Evolutionary conservation across 2,888 invertebrate genomes (phyloP), one percentile per base, ranked within the genome.

Genomic region (Drosophila melanosoma): DNA sequence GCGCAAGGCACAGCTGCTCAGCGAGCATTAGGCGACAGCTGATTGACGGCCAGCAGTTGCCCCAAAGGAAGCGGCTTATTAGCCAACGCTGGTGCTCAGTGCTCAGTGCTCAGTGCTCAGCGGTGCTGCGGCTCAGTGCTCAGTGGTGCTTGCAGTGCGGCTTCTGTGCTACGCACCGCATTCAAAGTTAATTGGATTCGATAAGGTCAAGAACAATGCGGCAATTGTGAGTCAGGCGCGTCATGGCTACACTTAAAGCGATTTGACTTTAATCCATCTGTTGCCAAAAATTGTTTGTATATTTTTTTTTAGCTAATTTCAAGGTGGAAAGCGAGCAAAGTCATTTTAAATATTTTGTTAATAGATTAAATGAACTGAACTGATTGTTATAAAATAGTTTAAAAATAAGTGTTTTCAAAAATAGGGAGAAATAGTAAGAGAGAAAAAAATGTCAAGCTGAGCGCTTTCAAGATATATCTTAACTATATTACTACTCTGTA

Each of bases 51-150:
- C 49, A 51, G 53, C 32, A 62, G 58, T 54, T 74, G 80, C 66
- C 74, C 74, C 61, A 63, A 89, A 84, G 90, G 84, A 84, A 84
- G 84, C 84, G 67, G 89, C 90, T 90, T 90, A 89, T 90, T 88
- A 90, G 77, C 77, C 70, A 33, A 33, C 57, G 40, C 20, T 35
- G 33, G 20, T 53, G 53, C 53, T 54, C 35, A 10, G 17, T 35
- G 52, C 17, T 36, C 35, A 53, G 15, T 38, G 33, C 58, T n/a
- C 10, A 5, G 5, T 35, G 45, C 59, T 57, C 51, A 35, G 52
- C 35, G 29, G 17, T 65, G 76, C 70, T 73, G 49, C 66, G 48
- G 51, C 57, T 49, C 36, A 12, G 45, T 59, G 60, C 59, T 58
- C 58, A 60, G 60, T 51, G 74, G 67, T 57, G 85, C 58, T 62